Conservation (phyloP, 1,140 invertebrate species). For the Tetramorium alpestre region DNA sequence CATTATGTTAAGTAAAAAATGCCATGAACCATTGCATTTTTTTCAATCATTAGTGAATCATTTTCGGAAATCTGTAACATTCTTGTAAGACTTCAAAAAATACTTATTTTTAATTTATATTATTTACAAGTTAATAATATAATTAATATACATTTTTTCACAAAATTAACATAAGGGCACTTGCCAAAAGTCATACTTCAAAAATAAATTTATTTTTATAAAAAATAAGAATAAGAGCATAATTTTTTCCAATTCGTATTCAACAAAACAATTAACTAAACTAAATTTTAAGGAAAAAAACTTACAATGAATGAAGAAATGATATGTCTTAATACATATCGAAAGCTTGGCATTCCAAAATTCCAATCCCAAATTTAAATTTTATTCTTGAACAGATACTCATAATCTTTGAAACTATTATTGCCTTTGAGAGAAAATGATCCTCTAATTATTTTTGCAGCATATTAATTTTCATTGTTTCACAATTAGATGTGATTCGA, state of each 20-base stretch:
- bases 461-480: background rate
- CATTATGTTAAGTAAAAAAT: background rate
- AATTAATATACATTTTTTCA: slow-evolving; percentile 5
- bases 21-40: background rate
- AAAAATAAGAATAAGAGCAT: background rate
- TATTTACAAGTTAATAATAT: background rate
- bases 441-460: background rate
- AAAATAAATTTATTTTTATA: slow-evolving; percentile 2
- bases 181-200: background rate
- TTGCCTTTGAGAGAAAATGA: background rate
- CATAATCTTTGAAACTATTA: background rate
- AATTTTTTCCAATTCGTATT: background rate
- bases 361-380: background rate
- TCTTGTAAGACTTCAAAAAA: background rate
- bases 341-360: background rate
- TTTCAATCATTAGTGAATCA: background rate
- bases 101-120: background rate
- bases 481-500: background rate
- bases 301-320: background rate
- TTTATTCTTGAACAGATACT: background rate
- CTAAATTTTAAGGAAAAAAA: slow-evolving; percentile 9
- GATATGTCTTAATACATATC: background rate
- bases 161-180: background rate
- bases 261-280: slow-evolving; percentile 3
- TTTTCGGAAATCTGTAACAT: background rate